Conservation (phyloP, 2,888 invertebrate species). For the Autographa gamma region DNA sequence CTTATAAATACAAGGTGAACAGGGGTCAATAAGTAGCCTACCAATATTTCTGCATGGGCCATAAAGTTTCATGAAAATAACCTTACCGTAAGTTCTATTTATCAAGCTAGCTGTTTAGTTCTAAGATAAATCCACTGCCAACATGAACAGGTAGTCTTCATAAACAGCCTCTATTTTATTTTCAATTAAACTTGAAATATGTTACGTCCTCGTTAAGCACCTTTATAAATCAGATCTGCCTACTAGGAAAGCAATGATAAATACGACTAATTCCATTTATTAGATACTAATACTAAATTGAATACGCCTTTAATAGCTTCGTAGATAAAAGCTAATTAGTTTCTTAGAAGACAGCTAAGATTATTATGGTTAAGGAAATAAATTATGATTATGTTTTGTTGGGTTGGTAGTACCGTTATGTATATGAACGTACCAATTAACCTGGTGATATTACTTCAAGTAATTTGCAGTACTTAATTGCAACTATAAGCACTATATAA, state of each 20-base stretch:
- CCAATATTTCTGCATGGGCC: background rate
- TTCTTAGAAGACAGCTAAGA: constrained; percentile 40
- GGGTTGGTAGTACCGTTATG: constrained; percentile 41
- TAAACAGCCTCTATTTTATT: constrained; percentile 2
- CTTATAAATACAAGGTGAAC: too few relatives aligned
- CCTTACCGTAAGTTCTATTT: background rate
- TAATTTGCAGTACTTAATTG: constrained; percentile 27
- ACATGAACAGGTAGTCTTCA: constrained; percentile 3
- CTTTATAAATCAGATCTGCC: constrained; percentile 36
- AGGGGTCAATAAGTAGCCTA: background rate
- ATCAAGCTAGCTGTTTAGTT: background rate
- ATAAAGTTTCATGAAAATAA: background rate
- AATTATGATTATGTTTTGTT: constrained; percentile 41
- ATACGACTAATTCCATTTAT: constrained; percentile 43
- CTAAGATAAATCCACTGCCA: background rate
- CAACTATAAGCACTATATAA: too few relatives aligned
- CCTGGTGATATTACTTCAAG: constrained; percentile 27
- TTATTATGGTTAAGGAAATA: constrained; percentile 41
- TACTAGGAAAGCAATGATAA: constrained; percentile 38
- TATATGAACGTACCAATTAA: constrained; percentile 41
- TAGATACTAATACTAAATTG: constrained; percentile 48
- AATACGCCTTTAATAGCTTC: constrained; percentile 48
- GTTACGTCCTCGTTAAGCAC: constrained; percentile 7
- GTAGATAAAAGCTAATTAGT: constrained; percentile 49
- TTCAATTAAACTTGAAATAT: constrained; percentile 5